Percentiles rank a stretch among this genome's conserved stretches.
phyloP scores from a whole-genome alignment of 2,888 invertebrate genomes.

The Zele albiditarsus region DNA sequence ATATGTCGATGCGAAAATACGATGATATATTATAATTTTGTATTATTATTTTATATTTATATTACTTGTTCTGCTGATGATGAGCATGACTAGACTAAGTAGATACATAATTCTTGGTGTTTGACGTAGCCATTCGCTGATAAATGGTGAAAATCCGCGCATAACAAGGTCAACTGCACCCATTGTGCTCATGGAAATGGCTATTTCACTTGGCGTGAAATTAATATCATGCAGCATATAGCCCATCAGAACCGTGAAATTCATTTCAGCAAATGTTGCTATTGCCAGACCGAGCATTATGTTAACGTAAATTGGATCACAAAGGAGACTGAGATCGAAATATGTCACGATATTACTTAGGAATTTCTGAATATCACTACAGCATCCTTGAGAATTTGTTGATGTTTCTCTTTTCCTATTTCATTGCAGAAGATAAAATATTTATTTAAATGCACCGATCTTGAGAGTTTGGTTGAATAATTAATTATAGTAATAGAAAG shows the following conservation, averaged over 20 bases:
- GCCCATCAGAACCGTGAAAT: slow-evolving; percentile 80
- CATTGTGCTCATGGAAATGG: slow-evolving; percentile 78
- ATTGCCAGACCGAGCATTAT: slow-evolving; percentile 81
- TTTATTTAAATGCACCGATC: neutral
- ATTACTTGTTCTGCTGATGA: slow-evolving; percentile 78
- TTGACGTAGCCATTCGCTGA: slow-evolving; percentile 78
- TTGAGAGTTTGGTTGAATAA: neutral
- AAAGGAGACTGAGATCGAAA: slow-evolving; percentile 80
- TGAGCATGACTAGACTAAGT: slow-evolving; percentile 77
- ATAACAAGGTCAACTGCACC: slow-evolving; percentile 76
- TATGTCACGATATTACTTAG: slow-evolving; percentile 73
- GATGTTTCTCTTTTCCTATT: slow-evolving; percentile 26
- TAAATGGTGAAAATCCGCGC: slow-evolving; percentile 79
- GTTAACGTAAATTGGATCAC: slow-evolving; percentile 80
- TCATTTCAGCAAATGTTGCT: slow-evolving; percentile 81
- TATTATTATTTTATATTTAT: slow-evolving; percentile 9
- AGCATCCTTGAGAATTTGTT: slow-evolving; percentile 5
- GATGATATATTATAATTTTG: too few relatives aligned
- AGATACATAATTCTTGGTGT: slow-evolving; percentile 80
- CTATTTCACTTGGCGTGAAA: slow-evolving; percentile 77
- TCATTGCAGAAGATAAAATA: neutral
- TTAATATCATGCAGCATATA: slow-evolving; percentile 80
- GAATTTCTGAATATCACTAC: slow-evolving; percentile 14
- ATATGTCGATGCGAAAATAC: neutral
- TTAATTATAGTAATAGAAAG: neutral